Base-by-base conservation (phyloP, 2,113 vertebrate genomes). In the Xiphorhynchus elegans region DNA sequence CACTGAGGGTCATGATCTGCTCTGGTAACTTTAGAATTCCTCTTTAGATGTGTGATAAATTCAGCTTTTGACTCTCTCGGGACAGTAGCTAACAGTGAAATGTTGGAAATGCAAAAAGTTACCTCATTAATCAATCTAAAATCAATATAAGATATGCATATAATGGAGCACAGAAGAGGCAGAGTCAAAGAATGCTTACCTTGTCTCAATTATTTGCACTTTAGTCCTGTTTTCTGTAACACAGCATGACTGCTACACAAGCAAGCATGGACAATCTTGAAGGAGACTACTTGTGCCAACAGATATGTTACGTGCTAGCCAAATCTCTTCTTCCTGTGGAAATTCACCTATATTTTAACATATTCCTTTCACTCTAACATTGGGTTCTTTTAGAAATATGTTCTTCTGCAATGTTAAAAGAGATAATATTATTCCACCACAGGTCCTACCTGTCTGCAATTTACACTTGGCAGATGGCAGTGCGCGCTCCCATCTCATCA, bases 401-500 rank as follows among this genome's bases (percentile, higher is more conserved):
- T 69, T 58, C 14, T 80, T 79, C 63, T 79, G 44, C 35, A 52
- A 31, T 9, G 4, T 39, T 68, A 18, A 68, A 84, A 63, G 15
- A 60, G 11, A 53, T 17, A 59, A 17, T 37, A 23, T 13, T 44
- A 7, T 62, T 49, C 33, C 7, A 21, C 12, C 44, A 11, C 40
- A 66, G 28, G 17, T 64, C 11, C 13, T 17, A 52, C 35, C 7
- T 60, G 66, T 28, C 28, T 11, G 17, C 10, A 16, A 52, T 77
- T 73, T 33, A 31, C 60, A 80, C 2, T 17, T 53, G 39, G 16
- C 75, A 14, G 47, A 21, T 44, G 23, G 28, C 52, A 63, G 39
- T 2, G 1, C 0, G 0, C 23, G 17, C 12, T 31, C 16, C 26
- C 13, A 6, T 50, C 42, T 87, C 2, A 1, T 84, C 29, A 23